Evolutionary conservation across 92 coral and sea anemone genomes (phyloP).

Genomic region (Phenganax marumi): DNA sequence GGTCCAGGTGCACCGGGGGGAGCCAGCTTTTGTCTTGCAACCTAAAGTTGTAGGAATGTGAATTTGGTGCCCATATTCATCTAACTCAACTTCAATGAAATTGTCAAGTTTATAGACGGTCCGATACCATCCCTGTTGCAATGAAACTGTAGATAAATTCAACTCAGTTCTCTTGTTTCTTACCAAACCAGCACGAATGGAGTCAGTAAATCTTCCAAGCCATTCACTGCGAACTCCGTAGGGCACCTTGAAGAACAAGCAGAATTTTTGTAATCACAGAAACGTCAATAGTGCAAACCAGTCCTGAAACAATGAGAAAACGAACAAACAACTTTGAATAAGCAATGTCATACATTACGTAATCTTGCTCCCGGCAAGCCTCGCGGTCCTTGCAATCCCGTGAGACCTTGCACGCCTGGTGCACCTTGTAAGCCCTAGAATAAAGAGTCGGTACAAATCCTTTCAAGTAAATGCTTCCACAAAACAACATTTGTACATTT

Average conservation of each 20-base stretch:
- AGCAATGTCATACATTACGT: constrained; percentile 22
- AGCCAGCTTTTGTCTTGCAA: constrained; percentile 7
- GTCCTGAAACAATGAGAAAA: neutral
- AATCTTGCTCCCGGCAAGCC: constrained; percentile 31
- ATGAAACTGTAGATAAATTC: neutral
- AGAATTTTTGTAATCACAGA: neutral
- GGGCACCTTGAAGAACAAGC: constrained; percentile 5
- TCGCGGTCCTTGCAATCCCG: constrained; percentile 6
- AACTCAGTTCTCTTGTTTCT: neutral
- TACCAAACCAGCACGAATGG: constrained; percentile 33
- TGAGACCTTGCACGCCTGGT: neutral
- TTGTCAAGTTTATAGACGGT: neutral
- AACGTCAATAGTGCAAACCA: neutral
- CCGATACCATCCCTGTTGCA: neutral
- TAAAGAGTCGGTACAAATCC: neutral
- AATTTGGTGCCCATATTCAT: neutral
- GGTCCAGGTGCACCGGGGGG: constrained; percentile 29
- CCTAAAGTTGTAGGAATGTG: constrained; percentile 6
- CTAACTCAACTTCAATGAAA: too few species aligned
- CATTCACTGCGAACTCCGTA: constrained; percentile 15
- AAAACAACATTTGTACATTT: neutral
- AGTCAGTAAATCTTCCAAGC: constrained; percentile 18
- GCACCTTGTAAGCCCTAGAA: constrained; percentile 4
- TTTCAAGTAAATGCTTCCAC: too few species aligned
- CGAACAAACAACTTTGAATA: neutral